Percentiles rank a stretch among this genome's conserved stretches.
Evolutionary conservation across 2,797 vertebrate genomes (phyloP).

Genomic region (Neostethus bicornis): DNA sequence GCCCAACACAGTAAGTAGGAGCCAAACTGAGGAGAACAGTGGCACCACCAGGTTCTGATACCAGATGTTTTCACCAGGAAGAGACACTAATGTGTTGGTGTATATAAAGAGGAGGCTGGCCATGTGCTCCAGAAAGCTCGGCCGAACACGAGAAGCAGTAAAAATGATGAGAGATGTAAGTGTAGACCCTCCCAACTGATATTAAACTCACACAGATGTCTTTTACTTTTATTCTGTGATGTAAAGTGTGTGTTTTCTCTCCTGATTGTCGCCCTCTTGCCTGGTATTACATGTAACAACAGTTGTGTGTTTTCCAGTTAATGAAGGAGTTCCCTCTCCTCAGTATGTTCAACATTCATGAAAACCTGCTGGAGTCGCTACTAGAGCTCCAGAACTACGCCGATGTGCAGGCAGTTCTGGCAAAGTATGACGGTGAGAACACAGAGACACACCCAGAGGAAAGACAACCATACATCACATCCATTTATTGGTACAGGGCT

Average conservation of each 20-base stretch:
- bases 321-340: constrained; percentile 99
- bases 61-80: constrained; percentile 77
- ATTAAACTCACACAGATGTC: constrained; percentile 8
- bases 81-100: constrained; percentile 97
- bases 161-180: constrained; percentile 99
- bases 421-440: constrained; percentile 93
- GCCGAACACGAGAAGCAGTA: constrained; percentile 95
- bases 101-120: constrained; percentile 97
- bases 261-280: constrained; percentile 62
- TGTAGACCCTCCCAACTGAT: constrained; percentile 33
- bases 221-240: background rate
- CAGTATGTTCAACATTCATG: constrained; percentile 99
- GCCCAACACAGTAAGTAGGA: constrained; percentile 91
- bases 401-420: constrained; percentile 96
- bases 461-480: background rate
- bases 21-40: background rate
- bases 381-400: constrained; percentile 96
- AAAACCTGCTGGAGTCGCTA: constrained; percentile 96
- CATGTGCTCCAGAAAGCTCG: constrained; percentile 97
- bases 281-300: constrained; percentile 79
- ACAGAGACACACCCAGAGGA: background rate
- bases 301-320: constrained; percentile 88
- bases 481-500: background rate
- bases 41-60: background rate
- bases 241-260: constrained; percentile 20